Evolutionary conservation across 2,113 vertebrate genomes (phyloP).

Genomic region (Seriola rivoliana): DNA sequence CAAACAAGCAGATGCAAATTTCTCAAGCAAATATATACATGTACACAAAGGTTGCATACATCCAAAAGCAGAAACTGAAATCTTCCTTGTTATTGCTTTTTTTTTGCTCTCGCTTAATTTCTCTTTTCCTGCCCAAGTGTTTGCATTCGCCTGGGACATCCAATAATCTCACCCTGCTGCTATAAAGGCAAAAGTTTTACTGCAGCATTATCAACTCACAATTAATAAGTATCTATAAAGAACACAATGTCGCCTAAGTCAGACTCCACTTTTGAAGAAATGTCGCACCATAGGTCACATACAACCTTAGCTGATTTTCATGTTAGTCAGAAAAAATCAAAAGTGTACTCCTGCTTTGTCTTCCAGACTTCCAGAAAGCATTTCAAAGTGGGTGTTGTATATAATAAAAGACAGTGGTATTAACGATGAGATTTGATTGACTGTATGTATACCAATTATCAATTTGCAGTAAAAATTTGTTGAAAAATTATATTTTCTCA

Average conservation of each 20-base stretch:
- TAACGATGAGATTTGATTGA: neutral
- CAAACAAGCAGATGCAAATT: slow-evolving; percentile 43
- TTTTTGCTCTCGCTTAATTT: neutral
- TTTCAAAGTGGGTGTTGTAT: neutral
- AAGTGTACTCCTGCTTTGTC: neutral
- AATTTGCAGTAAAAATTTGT: too few species aligned
- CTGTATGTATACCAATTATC: too few species aligned
- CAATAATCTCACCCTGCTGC: neutral
- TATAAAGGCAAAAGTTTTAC: neutral
- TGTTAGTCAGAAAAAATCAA: neutral
- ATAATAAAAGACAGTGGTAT: neutral
- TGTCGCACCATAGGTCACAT: too few species aligned
- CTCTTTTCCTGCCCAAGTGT: neutral
- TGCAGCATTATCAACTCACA: neutral
- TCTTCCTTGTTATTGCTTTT: neutral
- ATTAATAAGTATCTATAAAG: neutral
- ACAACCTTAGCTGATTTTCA: neutral
- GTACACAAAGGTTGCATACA: neutral
- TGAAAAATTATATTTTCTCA: too few species aligned
- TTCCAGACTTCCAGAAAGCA: too few species aligned
- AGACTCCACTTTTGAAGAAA: too few species aligned
- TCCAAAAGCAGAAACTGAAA: neutral
- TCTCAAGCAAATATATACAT: neutral
- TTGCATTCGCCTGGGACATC: neutral
- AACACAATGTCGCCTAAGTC: neutral